Base-by-base conservation (phyloP, 1,140 invertebrate species). In the Drosophila fuyamai region DNA sequence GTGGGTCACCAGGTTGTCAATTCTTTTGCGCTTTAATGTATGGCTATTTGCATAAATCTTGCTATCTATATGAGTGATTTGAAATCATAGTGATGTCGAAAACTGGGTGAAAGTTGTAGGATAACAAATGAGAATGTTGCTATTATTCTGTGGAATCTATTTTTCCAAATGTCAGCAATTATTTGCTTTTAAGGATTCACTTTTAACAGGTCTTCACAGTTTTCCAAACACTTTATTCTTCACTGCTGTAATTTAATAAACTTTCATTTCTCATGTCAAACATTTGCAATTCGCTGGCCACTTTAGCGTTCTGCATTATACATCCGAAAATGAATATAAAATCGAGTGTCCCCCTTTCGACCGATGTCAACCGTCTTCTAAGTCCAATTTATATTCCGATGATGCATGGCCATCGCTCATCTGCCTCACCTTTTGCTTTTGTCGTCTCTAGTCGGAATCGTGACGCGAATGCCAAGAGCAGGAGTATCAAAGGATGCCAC, bases 181-280 rank as follows among this genome's bases (percentile, higher is more conserved):
- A 82, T 65, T 27, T 46, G 43, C 51, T 76, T 86, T 86, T 81
- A 55, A 55, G 66, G 78, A 86, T 86, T 86, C 82, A 86, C 82
- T 86, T 76, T 86, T 78, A 48, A 44, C 56, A 38, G 61, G 72
- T 60, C 43, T 68, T 41, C 47, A 14, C 32, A 23, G 65, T 60
- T 46, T 54, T 62, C 46, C 47, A 14, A 43, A 76, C 51, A 10
- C 9, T 16, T 50, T 60, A 59, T 80, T 67, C 51, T 68, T 38
- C 16, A 16, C 23, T 36, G 36, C 4, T n/a, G 14, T 16, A 12
- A 43, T 62, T 67, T 55, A 48, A 60, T 62, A 38, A 84, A 84
- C 81, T 84, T 84, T 85, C 77, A 58, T 76, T 77, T 77, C 58
- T 41, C 44, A 38, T 43, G 44, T 35, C 46, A 12, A 51, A 68